A percentile compares a stretch with the other conserved stretches of the same genome.
Evolutionary conservation across 2,888 invertebrate genomes (phyloP).

Genomic region (Drosophila rellima): DNA sequence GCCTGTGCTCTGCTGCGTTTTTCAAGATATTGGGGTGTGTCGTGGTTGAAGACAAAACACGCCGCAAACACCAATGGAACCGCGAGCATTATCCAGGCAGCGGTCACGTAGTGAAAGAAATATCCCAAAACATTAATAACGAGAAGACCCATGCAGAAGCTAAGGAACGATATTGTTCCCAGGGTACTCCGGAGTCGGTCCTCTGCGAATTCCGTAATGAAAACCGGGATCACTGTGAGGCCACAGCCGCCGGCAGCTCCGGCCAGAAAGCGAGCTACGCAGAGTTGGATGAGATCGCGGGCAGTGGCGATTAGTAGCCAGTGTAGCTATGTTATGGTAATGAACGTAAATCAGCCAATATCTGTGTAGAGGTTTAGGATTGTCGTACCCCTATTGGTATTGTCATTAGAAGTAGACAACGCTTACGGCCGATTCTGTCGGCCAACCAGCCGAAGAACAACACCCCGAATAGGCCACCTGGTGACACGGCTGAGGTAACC

Average conservation of each 20-base stretch:
- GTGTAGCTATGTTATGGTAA: not conserved
- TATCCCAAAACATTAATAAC: not conserved
- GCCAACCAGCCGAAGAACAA: slow-evolving; percentile 9
- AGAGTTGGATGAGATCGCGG: not conserved
- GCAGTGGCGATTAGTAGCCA: not conserved
- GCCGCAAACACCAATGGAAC: not conserved
- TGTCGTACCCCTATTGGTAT: not conserved
- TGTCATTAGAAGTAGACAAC: not conserved
- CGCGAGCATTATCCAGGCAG: slow-evolving; percentile 7
- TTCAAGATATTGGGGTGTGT: slow-evolving; percentile 2
- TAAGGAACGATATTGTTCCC: not conserved
- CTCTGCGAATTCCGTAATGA: not conserved
- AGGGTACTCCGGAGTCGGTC: slow-evolving; percentile 3
- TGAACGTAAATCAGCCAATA: not conserved
- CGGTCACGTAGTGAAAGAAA: not conserved
- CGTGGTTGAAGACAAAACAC: not conserved
- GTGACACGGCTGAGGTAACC: not conserved
- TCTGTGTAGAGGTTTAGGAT: not conserved
- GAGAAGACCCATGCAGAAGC: not conserved
- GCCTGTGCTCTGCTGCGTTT: not conserved
- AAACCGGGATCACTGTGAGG: not conserved
- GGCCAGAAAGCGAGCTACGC: not conserved
- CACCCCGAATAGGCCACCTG: not conserved
- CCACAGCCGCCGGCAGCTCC: not conserved
- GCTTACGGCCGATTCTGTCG: slow-evolving; percentile 1